Conservation (phyloP, 2,113 vertebrate genomes). For the Sisor rabdophorus region DNA sequence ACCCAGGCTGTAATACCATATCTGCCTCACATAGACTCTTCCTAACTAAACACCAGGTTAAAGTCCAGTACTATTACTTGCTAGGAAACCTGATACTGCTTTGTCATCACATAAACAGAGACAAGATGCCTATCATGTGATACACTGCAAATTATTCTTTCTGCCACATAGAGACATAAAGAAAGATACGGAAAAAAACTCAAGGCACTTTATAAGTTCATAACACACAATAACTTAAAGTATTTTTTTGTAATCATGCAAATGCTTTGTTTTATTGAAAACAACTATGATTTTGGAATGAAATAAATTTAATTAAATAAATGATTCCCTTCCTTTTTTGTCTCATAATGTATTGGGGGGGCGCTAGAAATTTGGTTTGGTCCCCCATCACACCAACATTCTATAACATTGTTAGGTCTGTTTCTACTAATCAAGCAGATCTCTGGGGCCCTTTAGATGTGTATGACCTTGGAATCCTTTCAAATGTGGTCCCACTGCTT, state of each 20-base stretch:
- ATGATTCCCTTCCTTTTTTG: not conserved
- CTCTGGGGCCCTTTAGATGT: too few species aligned
- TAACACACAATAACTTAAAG: too few species aligned
- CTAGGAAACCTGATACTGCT: not conserved
- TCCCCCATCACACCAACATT: too few species aligned
- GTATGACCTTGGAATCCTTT: too few species aligned
- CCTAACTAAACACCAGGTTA: not conserved
- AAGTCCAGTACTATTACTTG: conserved; percentile 16
- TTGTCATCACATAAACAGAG: conserved; percentile 10
- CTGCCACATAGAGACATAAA: not conserved
- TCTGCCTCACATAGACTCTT: not conserved
- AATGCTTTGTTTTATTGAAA: not conserved
- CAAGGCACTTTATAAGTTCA: not conserved
- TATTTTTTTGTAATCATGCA: too few species aligned
- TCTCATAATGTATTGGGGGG: not conserved
- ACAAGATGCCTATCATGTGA: too few species aligned
- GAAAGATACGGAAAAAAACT: too few species aligned
- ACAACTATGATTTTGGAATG: not conserved
- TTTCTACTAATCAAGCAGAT: too few species aligned
- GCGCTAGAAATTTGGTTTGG: too few species aligned
- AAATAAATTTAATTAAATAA: not conserved
- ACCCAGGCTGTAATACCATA: conserved; percentile 1
- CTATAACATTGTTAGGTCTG: too few species aligned
- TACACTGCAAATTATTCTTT: not conserved
- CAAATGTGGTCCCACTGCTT: too few species aligned